Conservation (phyloP, 1,140 invertebrate genomes). For the Drosophila obscura region DNA sequence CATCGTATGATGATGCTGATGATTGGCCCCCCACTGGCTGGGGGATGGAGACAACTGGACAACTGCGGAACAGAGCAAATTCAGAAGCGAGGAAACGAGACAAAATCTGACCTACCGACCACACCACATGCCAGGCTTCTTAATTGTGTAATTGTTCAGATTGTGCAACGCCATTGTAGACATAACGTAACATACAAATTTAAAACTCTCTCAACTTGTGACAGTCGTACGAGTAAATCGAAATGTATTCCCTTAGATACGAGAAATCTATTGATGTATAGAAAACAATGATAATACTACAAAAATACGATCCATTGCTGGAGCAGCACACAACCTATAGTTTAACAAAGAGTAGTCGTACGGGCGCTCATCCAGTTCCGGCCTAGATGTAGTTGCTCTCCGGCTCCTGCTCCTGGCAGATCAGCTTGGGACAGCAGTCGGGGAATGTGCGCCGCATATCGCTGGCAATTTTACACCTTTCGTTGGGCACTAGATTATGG, state of each 20-base stretch:
- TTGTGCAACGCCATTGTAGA: not conserved
- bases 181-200: not conserved
- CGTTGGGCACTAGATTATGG: constrained; percentile 69
- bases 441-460: constrained; percentile 76
- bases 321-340: too few relatives aligned
- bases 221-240: too few relatives aligned
- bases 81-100: too few relatives aligned
- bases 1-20: too few relatives aligned
- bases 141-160: constrained; percentile 22
- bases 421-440: constrained; percentile 68
- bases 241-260: too few relatives aligned
- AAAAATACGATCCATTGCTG: not conserved
- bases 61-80: too few relatives aligned
- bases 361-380: not conserved
- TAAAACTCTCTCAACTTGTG: too few relatives aligned
- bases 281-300: not conserved
- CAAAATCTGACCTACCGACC: too few relatives aligned
- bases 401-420: constrained; percentile 59
- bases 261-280: not conserved
- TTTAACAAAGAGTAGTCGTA: too few relatives aligned
- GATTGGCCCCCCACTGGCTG: too few relatives aligned
- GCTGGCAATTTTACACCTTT: constrained; percentile 63
- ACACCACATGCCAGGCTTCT: not conserved
- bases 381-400: constrained; percentile 70
- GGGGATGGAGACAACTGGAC: too few relatives aligned